These are phyloP conservation scores for Heterotis niloticus DNA, from an alignment of 2,113 vertebrate genomes.

Conservation along the genomic window DNA sequence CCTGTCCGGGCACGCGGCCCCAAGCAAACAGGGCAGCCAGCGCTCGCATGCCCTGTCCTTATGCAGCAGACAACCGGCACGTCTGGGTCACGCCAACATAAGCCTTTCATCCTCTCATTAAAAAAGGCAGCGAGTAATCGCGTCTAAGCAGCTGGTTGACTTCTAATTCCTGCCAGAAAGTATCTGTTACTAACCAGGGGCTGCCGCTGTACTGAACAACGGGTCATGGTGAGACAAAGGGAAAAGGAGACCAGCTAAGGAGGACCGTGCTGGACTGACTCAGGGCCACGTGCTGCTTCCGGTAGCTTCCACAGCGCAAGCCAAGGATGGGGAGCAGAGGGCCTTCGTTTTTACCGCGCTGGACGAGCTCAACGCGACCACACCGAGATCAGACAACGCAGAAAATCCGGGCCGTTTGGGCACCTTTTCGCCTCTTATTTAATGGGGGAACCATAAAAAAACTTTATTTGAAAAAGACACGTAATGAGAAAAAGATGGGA, in stretches of 20 bases:
- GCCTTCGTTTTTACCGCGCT: neutral
- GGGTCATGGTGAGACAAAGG: conserved; percentile 15
- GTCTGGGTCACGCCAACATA: conserved; percentile 50
- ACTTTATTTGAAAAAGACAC: neutral
- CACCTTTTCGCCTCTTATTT: conserved; percentile 19
- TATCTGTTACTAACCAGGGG: conserved; percentile 33
- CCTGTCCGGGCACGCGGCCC: neutral
- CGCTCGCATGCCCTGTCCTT: neutral
- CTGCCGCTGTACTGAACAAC: neutral
- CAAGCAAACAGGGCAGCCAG: neutral
- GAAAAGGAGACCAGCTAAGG: neutral
- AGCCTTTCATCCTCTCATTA: conserved; percentile 58
- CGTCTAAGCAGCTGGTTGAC: conserved; percentile 49
- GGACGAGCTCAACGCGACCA: neutral
- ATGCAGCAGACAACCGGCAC: conserved; percentile 28
- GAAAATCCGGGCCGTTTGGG: neutral
- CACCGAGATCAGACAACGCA: neutral
- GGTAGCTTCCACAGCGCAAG: neutral
- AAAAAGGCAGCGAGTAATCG: conserved; percentile 54
- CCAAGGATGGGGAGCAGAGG: neutral
- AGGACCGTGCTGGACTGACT: neutral
- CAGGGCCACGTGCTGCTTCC: neutral
- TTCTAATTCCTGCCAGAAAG: conserved; percentile 50
- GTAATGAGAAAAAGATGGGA: conserved; percentile 32
- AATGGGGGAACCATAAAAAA: conserved; percentile 3